phyloP scores from a whole-genome alignment of 2,888 invertebrate species.

The Sphaerophoria taeniata region DNA sequence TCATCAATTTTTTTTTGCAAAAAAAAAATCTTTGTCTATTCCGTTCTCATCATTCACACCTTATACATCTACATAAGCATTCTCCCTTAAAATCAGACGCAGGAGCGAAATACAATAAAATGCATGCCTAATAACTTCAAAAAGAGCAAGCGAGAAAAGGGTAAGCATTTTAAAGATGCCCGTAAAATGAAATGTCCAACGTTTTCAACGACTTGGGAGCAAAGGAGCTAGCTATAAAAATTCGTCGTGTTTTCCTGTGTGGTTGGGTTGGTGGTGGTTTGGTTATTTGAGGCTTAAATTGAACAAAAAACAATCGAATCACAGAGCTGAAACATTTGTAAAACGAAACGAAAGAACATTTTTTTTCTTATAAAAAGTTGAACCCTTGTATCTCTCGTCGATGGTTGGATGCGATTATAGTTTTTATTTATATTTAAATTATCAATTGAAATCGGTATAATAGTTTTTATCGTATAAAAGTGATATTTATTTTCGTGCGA shows the following conservation, averaged over 20 bases:
- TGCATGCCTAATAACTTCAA: conserved; percentile 49
- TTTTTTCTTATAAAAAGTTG: conserved; percentile 33
- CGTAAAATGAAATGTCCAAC: conserved; percentile 38
- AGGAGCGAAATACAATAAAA: conserved; percentile 59
- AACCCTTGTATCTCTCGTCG: conserved; percentile 44
- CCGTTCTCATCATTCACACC: conserved; percentile 72
- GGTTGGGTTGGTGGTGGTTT: conserved; percentile 16
- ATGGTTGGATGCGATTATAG: conserved; percentile 50
- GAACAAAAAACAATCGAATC: conserved; percentile 42
- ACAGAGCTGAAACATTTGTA: conserved; percentile 47
- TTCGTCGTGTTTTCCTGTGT: conserved; percentile 18
- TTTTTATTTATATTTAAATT: conserved; percentile 45
- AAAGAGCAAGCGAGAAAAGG: conserved; percentile 67
- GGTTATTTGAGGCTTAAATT: conserved; percentile 5
- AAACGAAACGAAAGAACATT: conserved; percentile 51
- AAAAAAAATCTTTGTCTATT: conserved; percentile 73
- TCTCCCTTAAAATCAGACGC: conserved; percentile 35
- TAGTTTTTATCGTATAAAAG: background rate
- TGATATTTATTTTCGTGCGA: conserved; percentile 21
- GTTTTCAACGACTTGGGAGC: conserved; percentile 31
- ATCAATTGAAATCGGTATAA: conserved; percentile 4
- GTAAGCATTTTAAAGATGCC: conserved; percentile 58
- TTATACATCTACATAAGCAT: conserved; percentile 46
- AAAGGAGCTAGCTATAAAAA: conserved; percentile 62
- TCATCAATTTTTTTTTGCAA: conserved; percentile 56